These are phyloP conservation scores for Thripadectes ignobilis DNA, from an alignment of 2,797 vertebrate genomes.

Conservation along the genomic window DNA sequence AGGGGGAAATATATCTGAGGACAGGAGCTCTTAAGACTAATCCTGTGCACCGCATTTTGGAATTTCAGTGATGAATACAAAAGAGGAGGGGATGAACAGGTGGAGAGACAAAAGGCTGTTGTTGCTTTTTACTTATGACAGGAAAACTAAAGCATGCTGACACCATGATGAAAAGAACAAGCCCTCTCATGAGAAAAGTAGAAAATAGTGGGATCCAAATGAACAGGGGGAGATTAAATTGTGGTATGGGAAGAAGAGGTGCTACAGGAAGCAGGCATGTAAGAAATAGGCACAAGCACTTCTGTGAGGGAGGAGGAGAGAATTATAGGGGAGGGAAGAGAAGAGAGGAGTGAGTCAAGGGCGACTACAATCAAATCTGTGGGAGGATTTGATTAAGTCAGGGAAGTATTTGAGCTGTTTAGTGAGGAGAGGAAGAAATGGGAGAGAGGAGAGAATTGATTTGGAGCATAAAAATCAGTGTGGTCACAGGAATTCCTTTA, in stretches of 20 bases:
- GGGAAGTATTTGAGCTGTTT: slow-evolving; percentile 21
- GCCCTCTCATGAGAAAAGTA: neutral
- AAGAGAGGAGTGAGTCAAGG: slow-evolving; percentile 22
- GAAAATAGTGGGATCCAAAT: slow-evolving; percentile 4
- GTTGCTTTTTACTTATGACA: neutral
- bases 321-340: slow-evolving; percentile 24
- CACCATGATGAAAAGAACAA: neutral
- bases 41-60: neutral
- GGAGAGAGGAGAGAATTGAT: slow-evolving; percentile 3
- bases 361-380: neutral
- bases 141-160: neutral
- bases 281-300: neutral
- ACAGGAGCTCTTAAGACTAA: neutral
- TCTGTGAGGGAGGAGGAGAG: neutral
- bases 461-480: slow-evolving; percentile 10
- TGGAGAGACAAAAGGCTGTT: neutral
- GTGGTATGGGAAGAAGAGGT: neutral
- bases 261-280: neutral
- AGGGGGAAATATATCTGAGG: neutral
- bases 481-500: slow-evolving; percentile 21
- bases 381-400: slow-evolving; percentile 57
- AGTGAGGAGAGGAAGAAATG: neutral
- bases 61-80: neutral
- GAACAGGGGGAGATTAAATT: neutral
- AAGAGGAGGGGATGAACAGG: neutral